phyloP scores from a whole-genome alignment of 1,140 invertebrate genomes.

The Zaprionus lachaisei region DNA sequence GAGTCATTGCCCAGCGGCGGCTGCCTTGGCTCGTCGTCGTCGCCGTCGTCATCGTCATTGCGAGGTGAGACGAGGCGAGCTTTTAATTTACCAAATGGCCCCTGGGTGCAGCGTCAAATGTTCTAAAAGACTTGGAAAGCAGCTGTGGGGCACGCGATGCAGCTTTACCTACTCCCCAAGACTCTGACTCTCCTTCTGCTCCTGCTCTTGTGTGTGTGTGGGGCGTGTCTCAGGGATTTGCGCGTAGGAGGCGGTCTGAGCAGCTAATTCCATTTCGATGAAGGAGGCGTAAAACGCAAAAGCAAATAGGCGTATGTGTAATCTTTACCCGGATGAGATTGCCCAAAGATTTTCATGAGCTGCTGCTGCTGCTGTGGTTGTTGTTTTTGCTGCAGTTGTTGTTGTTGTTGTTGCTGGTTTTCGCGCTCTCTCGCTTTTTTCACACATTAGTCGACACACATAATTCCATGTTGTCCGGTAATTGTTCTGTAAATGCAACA shows the following conservation, averaged over 20 bases:
- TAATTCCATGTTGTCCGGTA: constrained; percentile 80
- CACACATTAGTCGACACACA: constrained; percentile 80
- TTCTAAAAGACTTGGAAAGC: constrained; percentile 41
- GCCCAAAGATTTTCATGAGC: constrained; percentile 35
- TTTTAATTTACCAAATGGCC: constrained; percentile 50
- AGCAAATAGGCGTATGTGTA: constrained; percentile 73
- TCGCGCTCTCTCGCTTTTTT: constrained; percentile 45
- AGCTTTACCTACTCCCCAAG: neutral
- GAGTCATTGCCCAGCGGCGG: constrained; percentile 39
- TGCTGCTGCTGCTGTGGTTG: neutral
- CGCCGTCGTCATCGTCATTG: neutral
- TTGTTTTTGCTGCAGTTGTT: neutral
- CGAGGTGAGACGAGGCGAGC: constrained; percentile 17
- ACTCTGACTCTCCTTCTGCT: neutral
- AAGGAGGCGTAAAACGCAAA: constrained; percentile 38
- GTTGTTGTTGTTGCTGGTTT: neutral
- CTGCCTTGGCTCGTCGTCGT: constrained; percentile 7
- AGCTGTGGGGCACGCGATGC: constrained; percentile 47
- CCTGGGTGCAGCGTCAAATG: constrained; percentile 54
- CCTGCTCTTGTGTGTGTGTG: neutral
- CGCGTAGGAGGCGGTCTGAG: constrained; percentile 11
- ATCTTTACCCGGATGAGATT: constrained; percentile 74
- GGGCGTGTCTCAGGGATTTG: constrained; percentile 52
- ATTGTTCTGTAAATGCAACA: constrained; percentile 83
- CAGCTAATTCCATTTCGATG: constrained; percentile 44